These are phyloP conservation scores for Aurelia sp. DNA, from an alignment of 30 jellyfish, hydroid and myxozoan genomes.

Conservation along the genomic window DNA sequence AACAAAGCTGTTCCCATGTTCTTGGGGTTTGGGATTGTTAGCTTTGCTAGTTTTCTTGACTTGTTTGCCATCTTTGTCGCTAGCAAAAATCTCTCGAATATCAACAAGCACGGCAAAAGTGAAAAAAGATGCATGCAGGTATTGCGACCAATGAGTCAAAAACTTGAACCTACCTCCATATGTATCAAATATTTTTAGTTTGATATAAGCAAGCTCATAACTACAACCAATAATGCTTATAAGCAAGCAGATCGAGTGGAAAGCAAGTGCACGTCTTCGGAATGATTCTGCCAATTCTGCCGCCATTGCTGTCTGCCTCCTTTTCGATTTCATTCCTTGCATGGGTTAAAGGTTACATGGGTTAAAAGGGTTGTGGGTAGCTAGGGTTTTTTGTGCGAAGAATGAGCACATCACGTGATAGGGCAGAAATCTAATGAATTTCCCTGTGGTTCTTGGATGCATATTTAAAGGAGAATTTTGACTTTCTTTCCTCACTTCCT, in stretches of 20 bases:
- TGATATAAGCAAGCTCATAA: slow-evolving; percentile 23
- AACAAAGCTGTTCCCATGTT: background rate
- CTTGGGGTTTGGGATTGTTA: background rate
- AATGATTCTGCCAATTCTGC: background rate
- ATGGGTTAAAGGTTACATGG: no score
- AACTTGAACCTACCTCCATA: slow-evolving; percentile 60
- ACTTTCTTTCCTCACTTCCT: no score
- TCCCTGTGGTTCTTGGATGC: no score
- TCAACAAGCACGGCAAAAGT: slow-evolving; percentile 28
- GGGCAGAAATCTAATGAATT: no score
- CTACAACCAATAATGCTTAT: slow-evolving; percentile 40
- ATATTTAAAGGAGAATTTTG: no score
- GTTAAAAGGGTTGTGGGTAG: no score
- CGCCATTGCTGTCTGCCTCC: background rate
- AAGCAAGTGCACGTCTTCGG: background rate
- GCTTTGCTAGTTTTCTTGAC: no score
- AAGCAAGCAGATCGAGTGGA: slow-evolving; percentile 38
- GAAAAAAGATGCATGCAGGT: slow-evolving; percentile 11
- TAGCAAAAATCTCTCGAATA: background rate
- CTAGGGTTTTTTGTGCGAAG: no score
- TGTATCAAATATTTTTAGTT: background rate
- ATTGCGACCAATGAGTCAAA: slow-evolving; percentile 52
- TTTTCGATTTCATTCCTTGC: no score
- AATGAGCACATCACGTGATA: no score
- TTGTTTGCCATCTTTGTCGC: no score